Evolutionary conservation across 2,113 vertebrate genomes (phyloP).

Genomic region (Rhipidura dahli): DNA sequence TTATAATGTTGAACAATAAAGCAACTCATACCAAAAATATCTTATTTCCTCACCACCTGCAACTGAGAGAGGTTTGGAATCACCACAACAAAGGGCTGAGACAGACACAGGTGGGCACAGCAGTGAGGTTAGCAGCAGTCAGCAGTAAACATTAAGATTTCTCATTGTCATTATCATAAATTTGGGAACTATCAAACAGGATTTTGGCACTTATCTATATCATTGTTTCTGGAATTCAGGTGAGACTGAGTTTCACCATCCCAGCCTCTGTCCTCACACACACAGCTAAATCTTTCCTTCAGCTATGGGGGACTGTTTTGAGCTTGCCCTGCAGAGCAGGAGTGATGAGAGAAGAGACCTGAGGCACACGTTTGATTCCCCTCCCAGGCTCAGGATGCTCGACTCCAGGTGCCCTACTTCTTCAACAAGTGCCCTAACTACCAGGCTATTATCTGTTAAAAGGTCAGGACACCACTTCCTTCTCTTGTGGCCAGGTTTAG

Average conservation of each 20-base stretch:
- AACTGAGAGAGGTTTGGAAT: not conserved
- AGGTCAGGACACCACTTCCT: not conserved
- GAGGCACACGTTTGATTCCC: not conserved
- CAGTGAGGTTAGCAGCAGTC: not conserved
- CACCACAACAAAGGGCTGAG: not conserved
- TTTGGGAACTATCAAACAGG: not conserved
- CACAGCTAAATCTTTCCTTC: not conserved
- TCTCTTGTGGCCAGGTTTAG: not conserved
- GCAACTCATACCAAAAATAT: not conserved
- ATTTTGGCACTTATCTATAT: not conserved
- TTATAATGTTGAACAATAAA: not conserved
- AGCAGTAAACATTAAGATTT: not conserved
- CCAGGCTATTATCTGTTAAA: not conserved
- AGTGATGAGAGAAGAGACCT: not conserved
- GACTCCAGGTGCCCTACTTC: not conserved
- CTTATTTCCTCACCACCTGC: not conserved
- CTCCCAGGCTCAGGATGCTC: not conserved
- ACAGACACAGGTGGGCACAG: not conserved
- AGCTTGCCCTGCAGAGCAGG: not conserved
- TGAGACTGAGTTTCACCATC: not conserved
- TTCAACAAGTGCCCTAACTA: not conserved
- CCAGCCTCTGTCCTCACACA: not conserved
- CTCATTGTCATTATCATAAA: not conserved
- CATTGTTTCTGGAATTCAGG: not conserved
- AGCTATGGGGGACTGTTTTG: not conserved